Evolutionary conservation across 2,888 invertebrate genomes (phyloP).

Genomic region (Pseudococcus longispinus): DNA sequence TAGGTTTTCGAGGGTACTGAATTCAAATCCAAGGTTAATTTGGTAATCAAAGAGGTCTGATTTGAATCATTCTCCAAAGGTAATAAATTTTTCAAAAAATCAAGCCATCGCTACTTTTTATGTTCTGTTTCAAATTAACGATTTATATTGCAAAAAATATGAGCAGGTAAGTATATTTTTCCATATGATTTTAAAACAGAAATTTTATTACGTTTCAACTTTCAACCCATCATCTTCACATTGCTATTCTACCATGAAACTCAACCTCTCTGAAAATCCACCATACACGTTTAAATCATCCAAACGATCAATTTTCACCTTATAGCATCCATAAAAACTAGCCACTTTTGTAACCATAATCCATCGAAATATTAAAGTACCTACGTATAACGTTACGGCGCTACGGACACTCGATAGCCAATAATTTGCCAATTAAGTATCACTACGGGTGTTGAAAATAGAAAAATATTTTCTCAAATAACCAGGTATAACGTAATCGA

Average conservation of each 20-base stretch:
- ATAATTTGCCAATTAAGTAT: neutral
- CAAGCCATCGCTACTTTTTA: too few relatives aligned
- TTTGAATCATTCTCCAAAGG: too few relatives aligned
- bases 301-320: neutral
- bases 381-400: neutral
- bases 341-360: neutral
- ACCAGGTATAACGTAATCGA: neutral
- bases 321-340: neutral
- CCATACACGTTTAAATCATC: neutral
- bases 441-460: neutral
- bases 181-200: too few relatives aligned
- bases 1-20: too few relatives aligned
- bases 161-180: too few relatives aligned
- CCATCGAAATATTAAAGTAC: neutral
- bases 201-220: too few relatives aligned
- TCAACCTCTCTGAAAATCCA: neutral
- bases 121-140: too few relatives aligned
- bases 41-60: too few relatives aligned
- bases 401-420: neutral
- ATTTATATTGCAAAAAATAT: too few relatives aligned
- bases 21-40: too few relatives aligned
- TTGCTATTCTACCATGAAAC: neutral
- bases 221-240: neutral
- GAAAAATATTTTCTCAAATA: conserved; percentile 2
- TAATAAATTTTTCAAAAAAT: too few relatives aligned